Conservation (phyloP, 2,888 invertebrate genomes). For the Diabrotica balteata region DNA sequence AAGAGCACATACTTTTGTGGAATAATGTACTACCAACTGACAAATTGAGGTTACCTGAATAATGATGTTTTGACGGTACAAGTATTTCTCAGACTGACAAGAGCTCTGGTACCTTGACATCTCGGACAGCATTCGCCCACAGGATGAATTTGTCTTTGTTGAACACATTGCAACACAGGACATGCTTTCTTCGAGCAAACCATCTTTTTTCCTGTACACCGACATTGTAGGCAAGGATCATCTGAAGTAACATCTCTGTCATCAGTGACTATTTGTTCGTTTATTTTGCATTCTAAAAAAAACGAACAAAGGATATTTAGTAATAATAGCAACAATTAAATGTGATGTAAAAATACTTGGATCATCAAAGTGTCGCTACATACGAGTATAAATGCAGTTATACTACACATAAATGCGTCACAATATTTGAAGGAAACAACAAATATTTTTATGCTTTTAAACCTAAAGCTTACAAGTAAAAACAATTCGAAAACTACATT, state of each 20-base stretch:
- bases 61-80: slow-evolving; percentile 64
- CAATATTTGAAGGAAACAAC: too few relatives aligned
- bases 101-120: slow-evolving; percentile 61
- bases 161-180: slow-evolving; percentile 85
- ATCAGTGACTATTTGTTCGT: slow-evolving; percentile 82
- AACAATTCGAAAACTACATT: too few relatives aligned
- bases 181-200: slow-evolving; percentile 87
- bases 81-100: slow-evolving; percentile 53
- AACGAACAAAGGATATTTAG: not conserved
- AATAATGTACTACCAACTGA: too few relatives aligned
- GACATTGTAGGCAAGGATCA: slow-evolving; percentile 87
- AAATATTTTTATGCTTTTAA: too few relatives aligned
- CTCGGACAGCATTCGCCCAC: slow-evolving; percentile 81
- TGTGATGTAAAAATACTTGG: too few relatives aligned
- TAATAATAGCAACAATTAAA: too few relatives aligned
- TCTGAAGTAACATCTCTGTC: slow-evolving; percentile 79
- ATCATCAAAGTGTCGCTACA: too few relatives aligned
- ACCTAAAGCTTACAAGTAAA: too few relatives aligned
- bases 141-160: slow-evolving; percentile 71
- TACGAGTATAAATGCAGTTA: too few relatives aligned
- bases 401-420: too few relatives aligned
- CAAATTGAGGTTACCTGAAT: slow-evolving; percentile 36
- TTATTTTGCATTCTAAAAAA: slow-evolving; percentile 65
- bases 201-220: slow-evolving; percentile 73
- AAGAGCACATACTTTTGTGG: too few relatives aligned